Percentiles rank a stretch among this genome's conserved stretches.
phyloP scores from a whole-genome alignment of 1,140 invertebrate species.

The Drosophila carrolli region DNA sequence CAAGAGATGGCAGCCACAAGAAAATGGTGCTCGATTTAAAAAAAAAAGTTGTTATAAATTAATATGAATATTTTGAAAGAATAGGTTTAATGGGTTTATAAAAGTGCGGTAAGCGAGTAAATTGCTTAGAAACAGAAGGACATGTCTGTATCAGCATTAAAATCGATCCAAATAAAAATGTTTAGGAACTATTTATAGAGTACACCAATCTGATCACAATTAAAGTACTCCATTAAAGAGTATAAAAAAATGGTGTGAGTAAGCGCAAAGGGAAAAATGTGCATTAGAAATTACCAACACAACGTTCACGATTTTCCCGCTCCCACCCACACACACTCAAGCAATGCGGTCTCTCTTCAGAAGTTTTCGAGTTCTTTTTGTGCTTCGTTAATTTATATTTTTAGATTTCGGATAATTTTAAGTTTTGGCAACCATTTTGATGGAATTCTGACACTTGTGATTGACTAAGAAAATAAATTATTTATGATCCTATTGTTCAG shows the following conservation, averaged over 20 bases:
- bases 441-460: slow-evolving; percentile 20
- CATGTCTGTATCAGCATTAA: no score
- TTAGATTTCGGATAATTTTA: slow-evolving; percentile 22
- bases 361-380: slow-evolving; percentile 38
- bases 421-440: slow-evolving; percentile 4
- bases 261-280: slow-evolving; percentile 55
- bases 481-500: slow-evolving; percentile 7
- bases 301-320: slow-evolving; percentile 21
- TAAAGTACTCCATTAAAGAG: not conserved
- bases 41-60: no score
- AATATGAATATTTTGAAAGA: no score
- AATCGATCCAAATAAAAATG: no score
- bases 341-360: slow-evolving; percentile 9
- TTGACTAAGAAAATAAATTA: slow-evolving; percentile 6
- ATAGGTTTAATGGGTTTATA: no score
- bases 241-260: slow-evolving; percentile 43
- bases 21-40: no score
- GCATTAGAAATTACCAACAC: slow-evolving; percentile 26
- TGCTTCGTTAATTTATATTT: slow-evolving; percentile 37
- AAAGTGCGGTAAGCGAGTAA: no score
- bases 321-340: slow-evolving; percentile 3
- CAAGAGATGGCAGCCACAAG: no score
- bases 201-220: not conserved
- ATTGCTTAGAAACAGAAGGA: no score
- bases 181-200: not conserved